These are phyloP conservation scores for Miniopterus natalensis DNA, from an alignment of 2,113 vertebrate species.

Conservation along the genomic window DNA sequence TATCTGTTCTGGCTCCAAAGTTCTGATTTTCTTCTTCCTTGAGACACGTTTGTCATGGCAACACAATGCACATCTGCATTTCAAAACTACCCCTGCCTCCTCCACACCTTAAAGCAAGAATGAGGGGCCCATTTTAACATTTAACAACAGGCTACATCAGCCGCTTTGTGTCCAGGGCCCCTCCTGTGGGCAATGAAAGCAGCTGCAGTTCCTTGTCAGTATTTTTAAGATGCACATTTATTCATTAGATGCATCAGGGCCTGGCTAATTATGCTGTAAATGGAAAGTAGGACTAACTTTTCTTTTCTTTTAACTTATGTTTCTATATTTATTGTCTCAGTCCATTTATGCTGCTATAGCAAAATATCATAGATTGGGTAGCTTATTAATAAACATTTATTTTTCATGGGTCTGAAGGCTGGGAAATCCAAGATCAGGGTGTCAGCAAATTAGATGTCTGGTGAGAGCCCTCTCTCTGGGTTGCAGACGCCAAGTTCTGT, in stretches of 20 bases:
- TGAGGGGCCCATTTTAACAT: background rate
- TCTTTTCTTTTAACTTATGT: background rate
- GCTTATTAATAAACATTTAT: background rate
- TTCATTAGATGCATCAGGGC: constrained; percentile 38
- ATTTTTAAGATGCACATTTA: constrained; percentile 50
- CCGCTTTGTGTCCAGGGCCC: background rate
- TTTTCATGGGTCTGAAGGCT: background rate
- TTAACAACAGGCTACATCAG: background rate
- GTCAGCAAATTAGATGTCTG: background rate
- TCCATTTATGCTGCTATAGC: background rate
- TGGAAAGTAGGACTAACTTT: constrained; percentile 25
- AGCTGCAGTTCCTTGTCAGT: background rate
- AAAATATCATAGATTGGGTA: background rate
- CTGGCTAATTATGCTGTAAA: constrained; percentile 37
- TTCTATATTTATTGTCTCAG: background rate
- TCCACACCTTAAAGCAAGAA: constrained; percentile 52
- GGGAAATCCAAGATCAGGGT: background rate
- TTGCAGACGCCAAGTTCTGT: background rate
- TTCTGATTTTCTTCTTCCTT: constrained; percentile 53
- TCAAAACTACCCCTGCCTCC: constrained; percentile 63
- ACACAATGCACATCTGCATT: constrained; percentile 74
- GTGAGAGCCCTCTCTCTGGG: background rate
- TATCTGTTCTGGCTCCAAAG: constrained; percentile 1
- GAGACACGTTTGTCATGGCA: constrained; percentile 59
- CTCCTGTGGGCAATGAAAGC: background rate